phyloP scores from a whole-genome alignment of 2,888 invertebrate genomes.

The Drosophila algonquin region DNA sequence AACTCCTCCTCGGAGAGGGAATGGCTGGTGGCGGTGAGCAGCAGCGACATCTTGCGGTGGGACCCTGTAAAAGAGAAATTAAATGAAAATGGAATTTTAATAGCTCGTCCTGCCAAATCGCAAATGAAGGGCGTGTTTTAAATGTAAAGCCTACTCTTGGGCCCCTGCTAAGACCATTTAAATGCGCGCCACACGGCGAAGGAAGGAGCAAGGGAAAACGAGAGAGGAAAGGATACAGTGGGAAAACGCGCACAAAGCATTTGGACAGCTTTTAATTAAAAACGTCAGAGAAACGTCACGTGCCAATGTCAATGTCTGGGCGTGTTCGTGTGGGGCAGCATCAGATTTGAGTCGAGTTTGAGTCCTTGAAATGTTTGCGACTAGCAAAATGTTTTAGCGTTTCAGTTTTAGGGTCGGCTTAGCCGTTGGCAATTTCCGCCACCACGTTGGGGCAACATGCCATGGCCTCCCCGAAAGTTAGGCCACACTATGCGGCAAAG shows the following conservation, averaged over 20 bases:
- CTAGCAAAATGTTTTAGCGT: constrained; percentile 40
- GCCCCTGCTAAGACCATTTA: constrained; percentile 32
- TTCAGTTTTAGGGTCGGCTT: constrained; percentile 41
- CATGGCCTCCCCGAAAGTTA: constrained; percentile 46
- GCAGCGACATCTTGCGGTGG: constrained; percentile 75
- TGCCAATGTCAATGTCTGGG: constrained; percentile 43
- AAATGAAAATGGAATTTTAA: constrained; percentile 45
- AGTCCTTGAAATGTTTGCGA: constrained; percentile 59
- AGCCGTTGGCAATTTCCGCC: constrained; percentile 28
- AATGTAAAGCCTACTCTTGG: constrained; percentile 18
- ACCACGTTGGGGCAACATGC: constrained; percentile 20
- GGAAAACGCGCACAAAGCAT: constrained; percentile 55
- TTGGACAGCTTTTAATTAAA: constrained; percentile 79
- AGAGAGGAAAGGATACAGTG: constrained; percentile 18
- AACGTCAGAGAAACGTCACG: constrained; percentile 61
- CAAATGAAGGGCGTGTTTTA: constrained; percentile 31
- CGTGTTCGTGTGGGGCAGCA: constrained; percentile 16
- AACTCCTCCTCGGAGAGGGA: constrained; percentile 88
- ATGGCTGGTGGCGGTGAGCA: constrained; percentile 78
- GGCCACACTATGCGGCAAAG: constrained; percentile 24
- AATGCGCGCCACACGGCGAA: constrained; percentile 31
- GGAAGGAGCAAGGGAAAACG: constrained; percentile 22
- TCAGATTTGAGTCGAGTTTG: constrained; percentile 12
- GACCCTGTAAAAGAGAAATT: constrained; percentile 51
- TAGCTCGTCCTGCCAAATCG: constrained; percentile 24